A percentile compares a stretch with the other conserved stretches of the same genome.
phyloP scores from a whole-genome alignment of 2,888 invertebrate species.

The Camptogramma bilineatum region DNA sequence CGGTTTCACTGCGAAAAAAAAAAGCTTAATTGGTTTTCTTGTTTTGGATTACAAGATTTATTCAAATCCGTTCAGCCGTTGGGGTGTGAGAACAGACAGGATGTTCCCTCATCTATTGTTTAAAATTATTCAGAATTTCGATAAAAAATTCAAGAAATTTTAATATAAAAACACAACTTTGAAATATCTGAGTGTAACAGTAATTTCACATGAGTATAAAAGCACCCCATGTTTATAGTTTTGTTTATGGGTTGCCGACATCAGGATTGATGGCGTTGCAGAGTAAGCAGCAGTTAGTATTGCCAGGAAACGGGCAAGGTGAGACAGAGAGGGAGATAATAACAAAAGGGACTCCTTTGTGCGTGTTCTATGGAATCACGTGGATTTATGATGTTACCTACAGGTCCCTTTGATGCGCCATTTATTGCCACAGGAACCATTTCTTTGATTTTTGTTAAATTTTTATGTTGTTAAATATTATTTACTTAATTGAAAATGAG shows the following conservation, averaged over 20 bases:
- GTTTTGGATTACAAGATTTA: background rate
- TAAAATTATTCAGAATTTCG: background rate
- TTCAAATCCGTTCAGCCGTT: background rate
- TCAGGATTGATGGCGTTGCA: conserved; percentile 10
- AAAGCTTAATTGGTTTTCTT: background rate
- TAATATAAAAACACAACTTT: background rate
- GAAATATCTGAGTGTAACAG: background rate
- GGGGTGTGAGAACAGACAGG: background rate
- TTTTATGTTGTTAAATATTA: too few species aligned
- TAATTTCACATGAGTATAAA: conserved; percentile 23
- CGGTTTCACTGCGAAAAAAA: too few species aligned
- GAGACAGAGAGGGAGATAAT: background rate
- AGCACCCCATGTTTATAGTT: conserved; percentile 24
- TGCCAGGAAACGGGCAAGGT: conserved; percentile 1
- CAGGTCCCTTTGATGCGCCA: conserved; percentile 10
- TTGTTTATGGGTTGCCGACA: conserved; percentile 20
- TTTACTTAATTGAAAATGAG: too few species aligned
- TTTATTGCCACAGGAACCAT: background rate
- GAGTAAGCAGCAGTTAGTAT: conserved; percentile 9
- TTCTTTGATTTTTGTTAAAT: too few species aligned
- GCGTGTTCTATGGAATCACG: conserved; percentile 15
- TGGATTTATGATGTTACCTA: conserved; percentile 18
- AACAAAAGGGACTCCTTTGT: conserved; percentile 12
- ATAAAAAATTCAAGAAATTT: too few species aligned
- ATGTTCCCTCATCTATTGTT: background rate